These are phyloP conservation scores for Chaetodon auriga DNA, from an alignment of 2,113 vertebrate species.

Conservation along the genomic window DNA sequence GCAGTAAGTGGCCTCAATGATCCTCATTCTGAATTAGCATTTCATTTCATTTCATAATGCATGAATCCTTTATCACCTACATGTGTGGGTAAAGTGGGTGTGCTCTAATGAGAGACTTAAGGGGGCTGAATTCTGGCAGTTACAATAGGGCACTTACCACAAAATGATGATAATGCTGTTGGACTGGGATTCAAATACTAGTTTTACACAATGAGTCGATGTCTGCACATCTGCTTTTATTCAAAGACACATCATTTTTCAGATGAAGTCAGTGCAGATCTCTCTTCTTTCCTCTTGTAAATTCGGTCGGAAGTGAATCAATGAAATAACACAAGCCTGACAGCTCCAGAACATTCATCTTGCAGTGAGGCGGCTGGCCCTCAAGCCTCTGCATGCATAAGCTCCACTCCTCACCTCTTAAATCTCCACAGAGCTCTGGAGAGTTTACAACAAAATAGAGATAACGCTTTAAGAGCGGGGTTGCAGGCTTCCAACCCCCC, in stretches of 20 bases:
- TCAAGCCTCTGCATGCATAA: conserved; percentile 48
- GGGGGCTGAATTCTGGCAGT: not conserved
- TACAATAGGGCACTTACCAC: not conserved
- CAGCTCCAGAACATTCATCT: conserved; percentile 42
- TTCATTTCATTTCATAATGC: conserved; percentile 18
- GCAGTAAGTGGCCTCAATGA: not conserved
- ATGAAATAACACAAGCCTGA: conserved; percentile 43
- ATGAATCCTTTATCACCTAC: not conserved
- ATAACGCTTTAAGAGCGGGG: conserved; percentile 54
- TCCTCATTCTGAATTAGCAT: not conserved
- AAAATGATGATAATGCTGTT: conserved; percentile 13
- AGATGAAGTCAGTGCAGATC: conserved; percentile 47
- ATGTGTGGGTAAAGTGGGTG: not conserved
- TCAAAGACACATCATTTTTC: conserved; percentile 35
- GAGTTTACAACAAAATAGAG: conserved; percentile 74
- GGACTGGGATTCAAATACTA: not conserved
- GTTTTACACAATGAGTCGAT: conserved; percentile 18
- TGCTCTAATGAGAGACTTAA: not conserved
- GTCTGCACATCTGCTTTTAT: conserved; percentile 11
- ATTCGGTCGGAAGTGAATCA: conserved; percentile 67
- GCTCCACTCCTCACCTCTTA: conserved; percentile 48
- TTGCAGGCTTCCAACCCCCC: conserved; percentile 57
- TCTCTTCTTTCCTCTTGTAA: conserved; percentile 23
- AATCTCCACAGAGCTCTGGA: conserved; percentile 66
- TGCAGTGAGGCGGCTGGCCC: conserved; percentile 37